Evolutionary conservation across 2,888 invertebrate genomes (phyloP), one percentile per base, ranked within the genome.

Genomic region (Drosophila suboccidentalis): DNA sequence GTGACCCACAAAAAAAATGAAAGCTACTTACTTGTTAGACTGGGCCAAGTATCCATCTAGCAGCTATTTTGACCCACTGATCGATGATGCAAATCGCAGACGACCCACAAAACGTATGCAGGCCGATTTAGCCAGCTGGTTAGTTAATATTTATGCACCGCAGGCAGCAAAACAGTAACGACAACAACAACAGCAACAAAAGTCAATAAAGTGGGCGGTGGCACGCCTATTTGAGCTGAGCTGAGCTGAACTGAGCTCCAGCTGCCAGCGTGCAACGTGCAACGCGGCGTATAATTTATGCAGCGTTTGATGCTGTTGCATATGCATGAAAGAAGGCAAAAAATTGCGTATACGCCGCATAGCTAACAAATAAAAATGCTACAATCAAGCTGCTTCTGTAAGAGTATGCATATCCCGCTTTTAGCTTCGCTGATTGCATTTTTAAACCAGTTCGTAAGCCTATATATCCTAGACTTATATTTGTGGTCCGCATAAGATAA

Each of bases 221-320:
- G 22, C 8, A 44, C 46, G n/a, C 22, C 51, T 13, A 41, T 17
- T 17, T 63, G 19, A 36, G 26, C 57, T 50, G n/a, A 55, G 54
- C 58, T 41, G 19, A 19, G 47, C 50, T 54, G 22, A 64, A 38
- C 71, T 55, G 17, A 55, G 58, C 58, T 43, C 41, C 73, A 55
- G 47, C 70, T 43, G 58, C 73, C 77, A 58, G 41, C 51, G 41
- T 59, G 59, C 50, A 59, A 47, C 69, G 59, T 70, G 51, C 74
- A 65, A 75, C 78, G 64, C 54, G 72, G 74, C 80, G 78, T 76
- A 74, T 88, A 86, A 86, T 88, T 90, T 86, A 86, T 90, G 86
- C 90, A 78, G 64, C 86, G 61, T 67, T 81, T 66, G 73, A 76
- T 71, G 77, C 84, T 83, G 87, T 89, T 83, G 82, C 87, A 83